phyloP scores from a whole-genome alignment of 2,888 invertebrate species.

The Disparrhopalites patrizii region DNA sequence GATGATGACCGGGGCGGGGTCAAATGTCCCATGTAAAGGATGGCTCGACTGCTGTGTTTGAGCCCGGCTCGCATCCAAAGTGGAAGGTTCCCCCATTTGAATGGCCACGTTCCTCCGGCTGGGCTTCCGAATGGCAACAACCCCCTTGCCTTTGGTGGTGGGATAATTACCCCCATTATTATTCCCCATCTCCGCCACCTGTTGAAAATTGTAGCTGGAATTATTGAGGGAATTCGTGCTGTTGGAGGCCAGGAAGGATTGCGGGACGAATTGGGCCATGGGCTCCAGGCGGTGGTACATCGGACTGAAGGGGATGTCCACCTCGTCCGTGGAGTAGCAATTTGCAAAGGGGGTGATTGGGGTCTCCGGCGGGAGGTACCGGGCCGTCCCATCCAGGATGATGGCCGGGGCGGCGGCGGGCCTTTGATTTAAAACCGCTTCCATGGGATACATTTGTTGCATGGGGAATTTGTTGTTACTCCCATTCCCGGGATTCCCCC shows the following conservation, averaged over 20 bases:
- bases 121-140: conserved; percentile 1
- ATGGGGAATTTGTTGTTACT: background rate
- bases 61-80: background rate
- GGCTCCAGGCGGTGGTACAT: conserved; percentile 18
- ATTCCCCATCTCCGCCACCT: no score
- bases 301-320: conserved; percentile 37
- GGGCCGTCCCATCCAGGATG: background rate
- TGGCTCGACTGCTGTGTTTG: background rate
- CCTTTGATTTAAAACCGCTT: conserved; percentile 6
- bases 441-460: conserved; percentile 15
- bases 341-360: background rate
- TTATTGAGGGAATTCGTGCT: background rate
- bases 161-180: no score
- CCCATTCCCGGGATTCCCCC: no score
- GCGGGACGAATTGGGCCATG: conserved; percentile 12
- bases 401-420: background rate
- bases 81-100: conserved; percentile 36
- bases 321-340: conserved; percentile 20
- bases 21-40: no score
- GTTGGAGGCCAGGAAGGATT: background rate
- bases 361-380: background rate
- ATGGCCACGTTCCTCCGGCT: conserved; percentile 35
- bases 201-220: background rate
- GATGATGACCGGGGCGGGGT: no score
- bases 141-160: background rate